Evolutionary conservation across 2,888 invertebrate genomes (phyloP).

Genomic region (Cordilura impudica): DNA sequence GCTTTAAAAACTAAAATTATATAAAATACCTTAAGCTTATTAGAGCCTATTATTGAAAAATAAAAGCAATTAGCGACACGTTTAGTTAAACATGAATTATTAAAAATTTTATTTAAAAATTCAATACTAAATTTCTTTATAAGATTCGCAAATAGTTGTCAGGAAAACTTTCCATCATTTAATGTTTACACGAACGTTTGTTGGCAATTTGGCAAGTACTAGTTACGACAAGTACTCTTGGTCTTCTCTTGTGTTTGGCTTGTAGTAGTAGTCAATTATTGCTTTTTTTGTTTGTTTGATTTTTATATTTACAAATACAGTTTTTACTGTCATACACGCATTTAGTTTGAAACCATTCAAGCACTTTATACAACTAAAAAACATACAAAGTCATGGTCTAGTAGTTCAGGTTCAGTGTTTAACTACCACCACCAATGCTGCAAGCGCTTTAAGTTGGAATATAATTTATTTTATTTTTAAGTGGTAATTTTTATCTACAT

Average conservation of each 20-base stretch:
- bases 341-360: slow-evolving; percentile 55
- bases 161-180: slow-evolving; percentile 55
- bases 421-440: slow-evolving; percentile 1
- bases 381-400: slow-evolving; percentile 69
- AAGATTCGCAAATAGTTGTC: slow-evolving; percentile 15
- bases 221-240: slow-evolving; percentile 38
- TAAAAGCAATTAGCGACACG: background rate
- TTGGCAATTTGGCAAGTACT: slow-evolving; percentile 53
- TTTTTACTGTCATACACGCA: slow-evolving; percentile 47
- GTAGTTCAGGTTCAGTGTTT: slow-evolving; percentile 62
- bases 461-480: background rate
- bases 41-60: background rate
- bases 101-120: background rate
- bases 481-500: background rate
- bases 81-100: background rate
- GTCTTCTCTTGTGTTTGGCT: slow-evolving; percentile 17
- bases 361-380: slow-evolving; percentile 48
- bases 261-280: slow-evolving; percentile 18
- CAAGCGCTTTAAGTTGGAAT: background rate
- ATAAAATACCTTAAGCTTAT: too few relatives aligned
- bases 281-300: slow-evolving; percentile 14
- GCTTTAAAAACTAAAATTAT: too few relatives aligned
- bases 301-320: slow-evolving; percentile 10
- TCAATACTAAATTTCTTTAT: background rate
- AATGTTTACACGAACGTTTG: slow-evolving; percentile 11